Evolutionary conservation across 2,888 invertebrate genomes (phyloP), one percentile per base, ranked within the genome.

Genomic region (Exephanes ischioxanthus): DNA sequence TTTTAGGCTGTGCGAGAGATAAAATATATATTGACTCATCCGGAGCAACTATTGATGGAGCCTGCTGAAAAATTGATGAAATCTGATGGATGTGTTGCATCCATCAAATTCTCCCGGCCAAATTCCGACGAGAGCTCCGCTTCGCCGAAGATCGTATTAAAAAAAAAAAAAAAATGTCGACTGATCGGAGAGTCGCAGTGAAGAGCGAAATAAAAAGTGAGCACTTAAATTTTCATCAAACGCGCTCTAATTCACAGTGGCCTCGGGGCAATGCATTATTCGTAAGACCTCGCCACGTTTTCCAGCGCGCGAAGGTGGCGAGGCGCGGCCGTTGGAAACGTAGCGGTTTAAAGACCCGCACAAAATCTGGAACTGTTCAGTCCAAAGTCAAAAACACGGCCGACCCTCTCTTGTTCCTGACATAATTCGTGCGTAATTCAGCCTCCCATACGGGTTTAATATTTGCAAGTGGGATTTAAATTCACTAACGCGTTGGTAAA

Each of bases 391-490:
- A 76, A 81, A 81, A 33, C 26, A 53, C 63, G 68, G 61, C 48
- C 51, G 68, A 61, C 76, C 14, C 68, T 53, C 61, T 3, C 41
- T 67, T 55, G 14, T 68, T 73, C 72, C 26, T 41, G 76, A 76
- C 70, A 87, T 85, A 77, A 83, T 85, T 85, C 80, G 83, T 71
- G 76, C 73, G 80, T 77, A 79, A 83, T 85, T 80, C 80, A 80
- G 41, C 41, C 85, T 72, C 63, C 55, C 80, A 51, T 73, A 33
- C 77, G 83, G 67, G 66, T 73, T 82, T 79, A 88, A 87, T 90
- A 89, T 89, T 90, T 88, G 86, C 88, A 87, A 86, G 89, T 88
- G 85, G 75, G 84, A 87, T 89, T 89, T 88, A 87, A 90, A 89
- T 88, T 85, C 85, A 53, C 71, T 71, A 84, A 80, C 79, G 84